Base-by-base conservation (phyloP, 2,888 invertebrate genomes). In the Thecocarcelia acutangulata region DNA sequence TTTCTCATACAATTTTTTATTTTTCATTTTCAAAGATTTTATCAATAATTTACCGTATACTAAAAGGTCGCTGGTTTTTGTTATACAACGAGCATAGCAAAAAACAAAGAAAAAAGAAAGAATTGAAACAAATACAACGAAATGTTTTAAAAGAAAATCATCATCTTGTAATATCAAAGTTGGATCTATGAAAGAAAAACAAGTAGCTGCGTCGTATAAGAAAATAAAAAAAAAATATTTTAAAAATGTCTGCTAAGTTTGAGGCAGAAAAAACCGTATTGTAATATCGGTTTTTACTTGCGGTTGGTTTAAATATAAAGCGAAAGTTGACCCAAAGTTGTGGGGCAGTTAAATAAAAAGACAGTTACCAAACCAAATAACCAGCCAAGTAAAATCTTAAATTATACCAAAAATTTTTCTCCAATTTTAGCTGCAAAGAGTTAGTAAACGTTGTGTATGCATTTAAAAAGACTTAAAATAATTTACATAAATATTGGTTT, bases 301-400 rank as follows among this genome's bases (percentile, higher is more conserved):
- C 46, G n/a, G 42, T 17, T 74, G 28, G 40, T 66, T 59, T 61
- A 56, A 63, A 44, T 61, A 86, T 87, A 85, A 88, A 88, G 88
- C 88, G 88, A 88, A 88, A 88, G 88, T 88, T 88, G 88, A 88
- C 88, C 88, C 87, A 89, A 87, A 88, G 83, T 83, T 77, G 79
- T 83, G 76, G 73, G 76, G 68, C 79, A 83, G 79, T 69, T 44
- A 52, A 64, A 73, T 46, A 56, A 50, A 37, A 58, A 75, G 75
- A 70, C 66, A n/a, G 42, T 46, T 44, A 40, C 5, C 8, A 24
- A 64, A 59, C 46, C 17, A 68, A 37, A 11, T 17, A 48, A 46
- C 17, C 21, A 76, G 56, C 21, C 19, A 75, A 58, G 24, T 28
- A 69, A 69, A 70, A 48, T 66, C 9, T 33, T 17, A 64, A 70